Percentiles rank a stretch among this genome's conserved stretches.
phyloP scores from a whole-genome alignment of 2,888 invertebrate species.

The Dryococelus australis region DNA sequence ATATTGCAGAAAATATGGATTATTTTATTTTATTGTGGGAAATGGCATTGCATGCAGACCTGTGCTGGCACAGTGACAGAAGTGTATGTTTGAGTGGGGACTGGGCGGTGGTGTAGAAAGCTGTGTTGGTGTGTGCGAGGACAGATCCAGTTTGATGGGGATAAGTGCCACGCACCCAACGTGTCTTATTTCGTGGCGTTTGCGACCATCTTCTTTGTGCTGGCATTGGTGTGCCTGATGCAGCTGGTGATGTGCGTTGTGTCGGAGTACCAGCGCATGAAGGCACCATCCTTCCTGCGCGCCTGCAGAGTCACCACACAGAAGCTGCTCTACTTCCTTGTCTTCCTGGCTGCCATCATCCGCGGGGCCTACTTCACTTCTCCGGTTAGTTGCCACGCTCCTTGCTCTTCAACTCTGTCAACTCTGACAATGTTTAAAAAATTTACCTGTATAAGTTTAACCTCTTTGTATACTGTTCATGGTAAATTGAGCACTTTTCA shows the following conservation, averaged over 20 bases:
- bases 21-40: no score
- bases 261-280: constrained; percentile 82
- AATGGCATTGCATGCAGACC: no score
- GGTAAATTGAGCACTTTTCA: no score
- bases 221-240: constrained; percentile 83
- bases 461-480: no score
- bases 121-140: neutral
- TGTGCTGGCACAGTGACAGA: no score
- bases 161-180: constrained; percentile 83
- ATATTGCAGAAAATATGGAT: no score
- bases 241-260: constrained; percentile 85
- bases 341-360: constrained; percentile 83
- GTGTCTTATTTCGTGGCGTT: constrained; percentile 74
- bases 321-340: constrained; percentile 86
- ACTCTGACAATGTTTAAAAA: constrained; percentile 54
- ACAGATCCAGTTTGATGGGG: constrained; percentile 77
- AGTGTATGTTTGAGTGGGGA: no score
- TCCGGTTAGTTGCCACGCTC: constrained; percentile 70
- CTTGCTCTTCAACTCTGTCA: no score
- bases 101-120: no score
- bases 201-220: constrained; percentile 76
- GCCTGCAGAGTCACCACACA: constrained; percentile 90
- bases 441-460: no score
- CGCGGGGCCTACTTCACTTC: constrained; percentile 90
- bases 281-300: constrained; percentile 75